Conservation (phyloP, 2,113 vertebrate genomes). For the cattle (Bos taurus) region DNA sequence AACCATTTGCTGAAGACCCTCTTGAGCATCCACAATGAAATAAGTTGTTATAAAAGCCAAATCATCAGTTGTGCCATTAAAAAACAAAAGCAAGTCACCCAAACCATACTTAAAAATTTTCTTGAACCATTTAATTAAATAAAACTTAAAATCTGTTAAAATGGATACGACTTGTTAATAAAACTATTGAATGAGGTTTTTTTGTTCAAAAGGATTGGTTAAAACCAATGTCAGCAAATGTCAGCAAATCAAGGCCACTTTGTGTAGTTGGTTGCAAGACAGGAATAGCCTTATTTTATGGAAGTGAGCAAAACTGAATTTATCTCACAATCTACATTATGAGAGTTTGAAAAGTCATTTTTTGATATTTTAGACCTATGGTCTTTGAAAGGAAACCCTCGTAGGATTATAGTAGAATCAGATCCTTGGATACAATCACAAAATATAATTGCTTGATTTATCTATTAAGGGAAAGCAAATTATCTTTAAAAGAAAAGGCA, state of each 20-base stretch:
- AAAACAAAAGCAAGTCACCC: background rate
- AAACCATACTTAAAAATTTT: background rate
- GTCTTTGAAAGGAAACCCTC: slow-evolving; percentile 3
- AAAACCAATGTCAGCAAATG: background rate
- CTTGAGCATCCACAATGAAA: background rate
- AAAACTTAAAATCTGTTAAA: slow-evolving; percentile 15
- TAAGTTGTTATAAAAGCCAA: background rate
- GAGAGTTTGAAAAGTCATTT: background rate
- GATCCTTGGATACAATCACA: background rate
- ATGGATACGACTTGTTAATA: background rate
- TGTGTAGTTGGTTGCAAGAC: background rate
- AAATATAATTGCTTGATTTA: background rate
- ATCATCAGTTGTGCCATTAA: background rate
- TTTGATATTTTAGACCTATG: background rate
- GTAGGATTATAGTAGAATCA: background rate
- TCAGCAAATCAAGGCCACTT: background rate
- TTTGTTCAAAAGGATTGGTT: slow-evolving; percentile 33
- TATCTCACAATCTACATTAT: background rate
- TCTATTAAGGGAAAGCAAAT: background rate
- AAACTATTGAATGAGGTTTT: background rate
- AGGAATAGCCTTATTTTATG: slow-evolving; percentile 32
- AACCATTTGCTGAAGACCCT: background rate
- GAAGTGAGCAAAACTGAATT: background rate
- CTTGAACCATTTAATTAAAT: background rate
- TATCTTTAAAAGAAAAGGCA: slow-evolving; percentile 23